phyloP scores from a whole-genome alignment of 2,113 vertebrate species.

The Syngnathus scovelli region DNA sequence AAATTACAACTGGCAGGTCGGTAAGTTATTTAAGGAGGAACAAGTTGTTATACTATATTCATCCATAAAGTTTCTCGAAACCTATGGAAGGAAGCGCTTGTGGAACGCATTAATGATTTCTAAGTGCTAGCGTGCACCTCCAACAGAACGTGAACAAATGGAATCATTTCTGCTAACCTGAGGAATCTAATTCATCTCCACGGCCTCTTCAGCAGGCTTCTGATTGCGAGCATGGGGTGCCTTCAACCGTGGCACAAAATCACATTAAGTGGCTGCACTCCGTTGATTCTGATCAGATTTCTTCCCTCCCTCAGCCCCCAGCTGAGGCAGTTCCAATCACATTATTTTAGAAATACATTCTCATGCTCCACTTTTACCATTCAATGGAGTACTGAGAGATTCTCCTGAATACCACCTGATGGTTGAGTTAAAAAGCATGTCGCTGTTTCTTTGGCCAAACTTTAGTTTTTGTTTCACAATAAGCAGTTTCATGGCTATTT shows the following conservation, averaged over 20 bases:
- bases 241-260: constrained; percentile 36
- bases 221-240: constrained; percentile 43
- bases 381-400: constrained; percentile 40
- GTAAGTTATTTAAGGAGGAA: neutral
- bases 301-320: constrained; percentile 10
- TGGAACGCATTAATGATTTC: neutral
- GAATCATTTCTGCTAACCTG: constrained; percentile 37
- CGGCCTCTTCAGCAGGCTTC: constrained; percentile 37
- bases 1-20: too few species aligned
- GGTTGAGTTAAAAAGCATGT: constrained; percentile 36
- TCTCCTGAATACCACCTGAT: constrained; percentile 41
- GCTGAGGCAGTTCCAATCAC: constrained; percentile 50
- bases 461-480: neutral
- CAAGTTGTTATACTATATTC: neutral
- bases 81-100: neutral
- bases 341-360: constrained; percentile 52
- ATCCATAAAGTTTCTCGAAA: constrained; percentile 8
- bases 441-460: constrained; percentile 12
- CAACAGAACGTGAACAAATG: constrained; percentile 27
- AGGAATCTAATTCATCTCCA: constrained; percentile 38
- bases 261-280: constrained; percentile 58
- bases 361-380: constrained; percentile 36
- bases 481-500: neutral
- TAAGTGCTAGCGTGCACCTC: constrained; percentile 5
- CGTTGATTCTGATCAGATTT: constrained; percentile 58